Evolutionary conservation across 2,113 vertebrate genomes (phyloP), one percentile per base, ranked within the genome.

Genomic region (Enhydra lutris): DNA sequence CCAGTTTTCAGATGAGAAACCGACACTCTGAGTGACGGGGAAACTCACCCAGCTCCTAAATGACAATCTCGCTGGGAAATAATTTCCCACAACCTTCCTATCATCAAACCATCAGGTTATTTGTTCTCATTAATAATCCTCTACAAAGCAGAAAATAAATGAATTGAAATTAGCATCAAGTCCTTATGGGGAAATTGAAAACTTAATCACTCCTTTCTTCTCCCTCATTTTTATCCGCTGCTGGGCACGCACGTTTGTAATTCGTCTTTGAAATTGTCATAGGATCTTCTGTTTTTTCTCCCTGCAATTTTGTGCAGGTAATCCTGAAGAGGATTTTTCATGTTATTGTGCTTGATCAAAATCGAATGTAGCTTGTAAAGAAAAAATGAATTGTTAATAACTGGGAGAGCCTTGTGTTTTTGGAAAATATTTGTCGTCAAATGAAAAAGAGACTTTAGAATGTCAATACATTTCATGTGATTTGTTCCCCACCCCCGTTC

Each of bases 251-350:
- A 18, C 57, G 20, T 95, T 76, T 50, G 95, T 78, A 95, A 97
- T 88, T 96, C 61, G 23, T 83, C 76, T 93, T 96, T 59, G 87
- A 97, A 92, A 36, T 21, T 81, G 91, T 87, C 79, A 4, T 82
- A 50, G 86, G 91, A 97, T 97, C 87, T 97, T 73, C 87, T 26
- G 8, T 73, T 80, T 92, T 94, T 92, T 94, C 89, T 24, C 91
- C 80, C 69, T 91, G 86, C 97, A 94, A 96, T 97, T 97, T 95
- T 82, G 91, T 59, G 79, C 71, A 94, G 88, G 94, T 97, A 98
- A 98, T 98, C 96, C 96, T 94, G 96, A 97, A 78, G 97, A 90
- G 47, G 96, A 97, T 96, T 97, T 96, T 96, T 95, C 86, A 45
- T 80, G 69, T 89, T 91, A 94, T 45, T 93, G 88, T 50, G 34